Evolutionary conservation across 2,113 vertebrate species (phyloP).

Genomic region (Esox niger): DNA sequence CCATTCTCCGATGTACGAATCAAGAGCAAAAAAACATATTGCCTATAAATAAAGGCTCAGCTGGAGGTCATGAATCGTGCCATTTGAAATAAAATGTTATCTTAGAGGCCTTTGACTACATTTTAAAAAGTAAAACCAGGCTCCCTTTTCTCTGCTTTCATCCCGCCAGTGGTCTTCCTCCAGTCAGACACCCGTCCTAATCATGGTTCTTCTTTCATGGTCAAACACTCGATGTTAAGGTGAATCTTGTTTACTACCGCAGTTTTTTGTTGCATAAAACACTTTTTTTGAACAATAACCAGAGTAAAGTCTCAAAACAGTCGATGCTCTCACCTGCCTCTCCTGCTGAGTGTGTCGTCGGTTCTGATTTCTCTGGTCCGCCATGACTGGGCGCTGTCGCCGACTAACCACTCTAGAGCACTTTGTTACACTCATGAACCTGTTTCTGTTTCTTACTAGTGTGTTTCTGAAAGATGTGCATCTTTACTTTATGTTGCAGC

Average conservation of each 20-base stretch:
- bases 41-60: conserved; percentile 62
- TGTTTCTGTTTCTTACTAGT: conserved; percentile 83
- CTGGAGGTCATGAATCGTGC: conserved; percentile 77
- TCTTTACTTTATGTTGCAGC: conserved; percentile 93
- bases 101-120: conserved; percentile 69
- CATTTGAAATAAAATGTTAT: conserved; percentile 71
- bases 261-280: conserved; percentile 61
- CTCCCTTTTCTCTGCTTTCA: conserved; percentile 55
- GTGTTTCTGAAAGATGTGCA: conserved; percentile 88
- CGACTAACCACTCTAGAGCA: conserved; percentile 72
- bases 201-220: conserved; percentile 52
- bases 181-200: conserved; percentile 51
- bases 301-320: conserved; percentile 75
- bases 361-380: conserved; percentile 74
- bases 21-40: conserved; percentile 44
- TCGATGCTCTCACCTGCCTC: conserved; percentile 87
- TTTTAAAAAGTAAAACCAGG: conserved; percentile 51
- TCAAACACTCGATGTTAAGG: conserved; percentile 50
- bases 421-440: conserved; percentile 80
- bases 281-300: conserved; percentile 69
- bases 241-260: conserved; percentile 64
- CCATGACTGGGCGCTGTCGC: conserved; percentile 85
- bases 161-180: conserved; percentile 50
- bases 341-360: conserved; percentile 69
- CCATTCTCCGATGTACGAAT: conserved; percentile 47